Evolutionary conservation across 2,888 invertebrate genomes (phyloP), one percentile per base, ranked within the genome.

Genomic region (Andrena fulva): DNA sequence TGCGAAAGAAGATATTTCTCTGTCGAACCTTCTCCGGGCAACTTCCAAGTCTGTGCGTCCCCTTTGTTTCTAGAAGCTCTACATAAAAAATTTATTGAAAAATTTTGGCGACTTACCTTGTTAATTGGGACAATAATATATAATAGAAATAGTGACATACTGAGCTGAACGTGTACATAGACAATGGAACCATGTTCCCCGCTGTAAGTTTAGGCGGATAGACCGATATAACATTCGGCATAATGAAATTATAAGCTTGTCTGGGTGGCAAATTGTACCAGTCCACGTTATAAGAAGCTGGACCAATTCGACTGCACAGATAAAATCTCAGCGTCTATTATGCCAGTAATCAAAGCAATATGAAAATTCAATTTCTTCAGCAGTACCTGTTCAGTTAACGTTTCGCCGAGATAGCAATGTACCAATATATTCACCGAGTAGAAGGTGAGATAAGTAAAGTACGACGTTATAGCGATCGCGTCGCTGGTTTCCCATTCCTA

Each of bases 371-470:
- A 27, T 27, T 2, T 6, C 2, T 27, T 35, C 6, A 3, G 2
- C 48, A 16, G 5, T 83, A 91, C 91, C 86, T 91, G 85, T 69
- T 91, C 89, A 0, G 89, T 85, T 6, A 92, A 80, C 78, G 88
- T 72, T 86, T 92, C 91, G 0, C 92, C 91, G 59, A 92, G 91
- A 77, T 90, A 91, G 73, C 92, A 92, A 77, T 91, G 90, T 85
- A 92, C 89, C 10, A 90, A 90, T 67, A 92, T 90, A 66, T 92
- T 92, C 62, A 91, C 90, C 0, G 87, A 91, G 64, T 92, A 87
- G 1, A 92, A 91, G 10, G 89, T 64, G 1, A 91, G 72, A 1
- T 91, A 80, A 16, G 88, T 84, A 33, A 88, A 77, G 67, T 89
- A 92, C 0, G 92, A 91, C 7, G 88, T 24, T 56, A 70, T 59